Conservation (phyloP, 2,113 vertebrate genomes). For the Dissostichus mawsoni region DNA sequence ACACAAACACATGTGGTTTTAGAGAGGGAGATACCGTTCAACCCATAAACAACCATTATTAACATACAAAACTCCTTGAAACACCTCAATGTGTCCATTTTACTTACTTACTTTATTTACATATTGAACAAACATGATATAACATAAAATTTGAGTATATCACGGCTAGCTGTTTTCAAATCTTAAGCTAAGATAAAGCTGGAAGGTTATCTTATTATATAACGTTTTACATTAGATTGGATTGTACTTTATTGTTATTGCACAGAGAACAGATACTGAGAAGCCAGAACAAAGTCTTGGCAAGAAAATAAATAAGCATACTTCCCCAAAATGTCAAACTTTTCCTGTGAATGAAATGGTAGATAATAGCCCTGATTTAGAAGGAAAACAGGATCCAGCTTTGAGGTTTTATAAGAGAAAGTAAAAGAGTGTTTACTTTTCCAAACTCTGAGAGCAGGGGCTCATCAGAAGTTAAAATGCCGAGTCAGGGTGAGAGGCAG, state of each 20-base stretch:
- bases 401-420: background rate
- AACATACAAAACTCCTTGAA: too few relatives aligned
- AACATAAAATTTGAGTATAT: too few relatives aligned
- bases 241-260: background rate
- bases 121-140: background rate
- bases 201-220: too few relatives aligned
- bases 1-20: too few relatives aligned
- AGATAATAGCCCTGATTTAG: background rate
- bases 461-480: background rate
- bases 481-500: background rate
- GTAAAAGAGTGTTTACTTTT: background rate
- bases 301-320: too few relatives aligned
- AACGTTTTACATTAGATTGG: background rate
- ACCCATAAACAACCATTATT: too few relatives aligned
- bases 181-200: conserved; percentile 1
- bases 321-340: background rate
- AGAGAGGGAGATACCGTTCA: too few relatives aligned
- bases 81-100: too few relatives aligned
- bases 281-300: background rate
- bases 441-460: background rate
- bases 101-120: too few relatives aligned
- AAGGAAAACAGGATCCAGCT: background rate
- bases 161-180: background rate
- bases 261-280: background rate
- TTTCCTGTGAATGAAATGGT: background rate